Percentiles rank a stretch among this genome's conserved stretches.
phyloP scores from a whole-genome alignment of 2,888 invertebrate genomes.

The Xiphydria camelus region DNA sequence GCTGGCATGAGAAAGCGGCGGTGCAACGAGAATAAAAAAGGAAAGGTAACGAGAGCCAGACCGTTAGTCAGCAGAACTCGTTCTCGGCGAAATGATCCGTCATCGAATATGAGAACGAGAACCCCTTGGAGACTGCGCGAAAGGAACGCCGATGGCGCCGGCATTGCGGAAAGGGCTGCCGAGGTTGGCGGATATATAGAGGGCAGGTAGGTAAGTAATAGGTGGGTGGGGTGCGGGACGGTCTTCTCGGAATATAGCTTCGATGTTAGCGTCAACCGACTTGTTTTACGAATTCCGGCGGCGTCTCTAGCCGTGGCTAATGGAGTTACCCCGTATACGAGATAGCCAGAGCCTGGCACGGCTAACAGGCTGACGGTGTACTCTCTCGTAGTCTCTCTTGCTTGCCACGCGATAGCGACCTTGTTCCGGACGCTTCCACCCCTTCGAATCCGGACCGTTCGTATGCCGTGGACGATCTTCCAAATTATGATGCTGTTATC shows the following conservation, averaged over 20 bases:
- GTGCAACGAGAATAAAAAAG: background rate
- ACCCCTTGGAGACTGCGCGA: too few relatives aligned
- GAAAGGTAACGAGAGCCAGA: too few relatives aligned
- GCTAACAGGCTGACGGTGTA: background rate
- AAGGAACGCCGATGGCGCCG: too few relatives aligned
- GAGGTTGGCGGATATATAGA: background rate
- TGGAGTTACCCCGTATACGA: slow-evolving; percentile 20
- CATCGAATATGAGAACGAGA: slow-evolving; percentile 18
- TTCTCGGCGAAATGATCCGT: slow-evolving; percentile 19
- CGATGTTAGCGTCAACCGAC: slow-evolving; percentile 11
- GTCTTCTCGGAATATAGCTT: background rate
- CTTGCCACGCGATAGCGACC: too few relatives aligned
- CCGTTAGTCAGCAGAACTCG: slow-evolving; percentile 26
- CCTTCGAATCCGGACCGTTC: slow-evolving; percentile 3
- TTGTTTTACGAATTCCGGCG: slow-evolving; percentile 22
- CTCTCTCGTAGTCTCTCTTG: background rate
- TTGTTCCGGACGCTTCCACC: slow-evolving; percentile 5
- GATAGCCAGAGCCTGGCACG: background rate
- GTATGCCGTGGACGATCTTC: slow-evolving; percentile 15
- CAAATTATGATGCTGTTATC: slow-evolving; percentile 22
- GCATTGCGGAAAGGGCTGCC: background rate
- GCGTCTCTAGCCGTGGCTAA: slow-evolving; percentile 20
- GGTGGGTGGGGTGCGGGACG: background rate
- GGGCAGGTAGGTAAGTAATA: slow-evolving; percentile 3
- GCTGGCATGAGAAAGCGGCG: background rate